These are phyloP conservation scores for Eupithecia inturbata DNA, from an alignment of 2,888 invertebrate genomes.

Conservation along the genomic window DNA sequence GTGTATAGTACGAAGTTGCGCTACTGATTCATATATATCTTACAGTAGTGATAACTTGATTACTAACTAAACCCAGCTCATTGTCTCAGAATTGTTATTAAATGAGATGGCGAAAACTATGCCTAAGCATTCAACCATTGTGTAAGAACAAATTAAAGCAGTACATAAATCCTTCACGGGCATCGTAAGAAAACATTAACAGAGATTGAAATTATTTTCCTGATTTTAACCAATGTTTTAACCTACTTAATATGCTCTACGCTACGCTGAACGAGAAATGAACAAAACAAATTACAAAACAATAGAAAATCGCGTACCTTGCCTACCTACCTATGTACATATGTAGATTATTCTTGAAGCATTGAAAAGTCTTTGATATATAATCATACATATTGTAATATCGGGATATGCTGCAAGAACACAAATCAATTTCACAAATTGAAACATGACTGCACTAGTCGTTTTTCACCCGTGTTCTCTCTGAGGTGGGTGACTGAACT, in stretches of 20 bases:
- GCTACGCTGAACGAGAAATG: slow-evolving; percentile 9
- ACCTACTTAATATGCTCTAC: slow-evolving; percentile 7
- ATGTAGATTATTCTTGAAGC: slow-evolving; percentile 10
- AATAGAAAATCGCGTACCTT: slow-evolving; percentile 7
- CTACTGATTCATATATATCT: background rate
- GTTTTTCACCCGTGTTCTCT: slow-evolving; percentile 59
- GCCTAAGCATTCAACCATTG: slow-evolving; percentile 6
- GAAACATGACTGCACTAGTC: slow-evolving; percentile 67
- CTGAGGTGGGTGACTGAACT: slow-evolving; percentile 72
- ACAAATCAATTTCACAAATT: slow-evolving; percentile 77
- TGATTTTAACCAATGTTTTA: slow-evolving; percentile 11
- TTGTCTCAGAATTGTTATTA: slow-evolving; percentile 30
- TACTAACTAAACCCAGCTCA: slow-evolving; percentile 6
- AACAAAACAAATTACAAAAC: slow-evolving; percentile 10
- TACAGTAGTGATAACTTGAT: slow-evolving; percentile 3
- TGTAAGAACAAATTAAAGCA: slow-evolving; percentile 3
- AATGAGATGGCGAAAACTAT: background rate
- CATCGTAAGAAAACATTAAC: slow-evolving; percentile 11
- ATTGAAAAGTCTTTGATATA: slow-evolving; percentile 1
- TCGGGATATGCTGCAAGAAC: slow-evolving; percentile 37
- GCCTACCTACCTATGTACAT: background rate
- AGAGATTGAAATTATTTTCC: slow-evolving; percentile 5
- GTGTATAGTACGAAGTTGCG: background rate
- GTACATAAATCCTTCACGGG: slow-evolving; percentile 8
- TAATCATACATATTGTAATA: background rate